Evolutionary conservation across 2,797 vertebrate genomes (phyloP), one percentile per base, ranked within the genome.

Genomic region (Platyrinchus mystaceus): DNA sequence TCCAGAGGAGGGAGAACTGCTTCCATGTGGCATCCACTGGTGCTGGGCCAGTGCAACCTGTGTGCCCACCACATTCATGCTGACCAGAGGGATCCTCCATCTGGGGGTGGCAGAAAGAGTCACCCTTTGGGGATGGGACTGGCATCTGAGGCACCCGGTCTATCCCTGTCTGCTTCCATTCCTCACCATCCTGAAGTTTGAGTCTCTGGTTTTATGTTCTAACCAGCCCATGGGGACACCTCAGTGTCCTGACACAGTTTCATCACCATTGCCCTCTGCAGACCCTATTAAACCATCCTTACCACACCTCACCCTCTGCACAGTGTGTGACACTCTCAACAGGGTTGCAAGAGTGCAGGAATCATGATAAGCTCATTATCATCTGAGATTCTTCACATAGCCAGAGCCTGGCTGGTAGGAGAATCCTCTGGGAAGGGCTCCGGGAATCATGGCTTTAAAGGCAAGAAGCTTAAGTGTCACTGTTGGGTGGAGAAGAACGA

Each of bases 321-420:
- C 0, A 1, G 20, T 39, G 19, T 44, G 13, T 69, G 55, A 60
- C 44, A 46, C 7, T 30, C 23, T 5, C 28, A 52, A 28, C 55
- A 44, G 36, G 17, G 28, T 28, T 77, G 50, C 73, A 68, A 68
- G 55, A 39, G 50, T 34, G 30, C 41, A 30, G 68, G 41, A 77
- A 39, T 7, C 3, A 1, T 24, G 47, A 36, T 39, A 39, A 39
- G 16, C 34, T 62, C 1, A 0, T 69, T 46, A 18, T 24, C 37
- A 11, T 30, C 63, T 53, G 24, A 60, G 67, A 68, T 59, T 68
- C 63, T 77, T 11, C 55, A 84, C 10, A 30, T 16, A 60, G 47
- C 10, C 47, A 76, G 63, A 76, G 39, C 23, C 28, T 1, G 1
- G 39, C 24, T 58, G 37, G 44, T 58, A 58, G 27, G 43, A 41